A percentile compares a stretch with the other conserved stretches of the same genome.
Evolutionary conservation across 1,140 invertebrate species (phyloP).

Genomic region (Octopus sinensis): DNA sequence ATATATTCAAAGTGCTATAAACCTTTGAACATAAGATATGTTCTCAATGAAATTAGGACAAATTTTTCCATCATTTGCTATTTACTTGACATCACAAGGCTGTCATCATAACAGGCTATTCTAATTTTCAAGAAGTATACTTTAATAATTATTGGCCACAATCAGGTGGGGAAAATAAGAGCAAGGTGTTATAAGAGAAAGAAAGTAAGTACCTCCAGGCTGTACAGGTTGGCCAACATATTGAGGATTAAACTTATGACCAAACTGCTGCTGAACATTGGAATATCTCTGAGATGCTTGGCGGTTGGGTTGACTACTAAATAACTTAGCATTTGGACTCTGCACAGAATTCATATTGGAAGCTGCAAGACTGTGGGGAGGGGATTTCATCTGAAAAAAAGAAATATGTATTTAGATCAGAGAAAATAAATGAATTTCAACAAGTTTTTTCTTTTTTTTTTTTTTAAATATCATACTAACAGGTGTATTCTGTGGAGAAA

Average conservation of each 20-base stretch:
- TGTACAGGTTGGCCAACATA: slow-evolving; percentile 31
- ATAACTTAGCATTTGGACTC: slow-evolving; percentile 19
- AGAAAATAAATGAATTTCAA: no score
- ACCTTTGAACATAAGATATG: background rate
- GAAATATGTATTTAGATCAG: background rate
- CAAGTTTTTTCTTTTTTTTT: no score
- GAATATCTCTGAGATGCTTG: slow-evolving; percentile 10
- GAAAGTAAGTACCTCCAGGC: slow-evolving; percentile 22
- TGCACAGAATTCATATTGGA: slow-evolving; percentile 13
- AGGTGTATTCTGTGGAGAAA: slow-evolving; percentile 35
- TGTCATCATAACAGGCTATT: background rate
- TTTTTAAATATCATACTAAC: slow-evolving; percentile 20
- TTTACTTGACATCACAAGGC: background rate
- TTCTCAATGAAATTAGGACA: background rate
- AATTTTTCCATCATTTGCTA: background rate
- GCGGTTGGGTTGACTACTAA: slow-evolving; percentile 10
- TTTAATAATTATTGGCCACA: background rate
- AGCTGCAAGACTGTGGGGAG: slow-evolving; percentile 31
- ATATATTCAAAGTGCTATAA: background rate
- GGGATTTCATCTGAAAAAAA: slow-evolving; percentile 38
- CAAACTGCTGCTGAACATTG: slow-evolving; percentile 23
- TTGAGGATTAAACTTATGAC: slow-evolving; percentile 27
- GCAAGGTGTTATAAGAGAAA: background rate
- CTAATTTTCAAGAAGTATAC: background rate
- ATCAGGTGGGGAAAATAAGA: background rate